Percentiles rank a stretch among this genome's conserved stretches.
These are phyloP conservation scores for Upupa epops DNA, from an alignment of 2,113 vertebrate species.

Conservation along the genomic window DNA sequence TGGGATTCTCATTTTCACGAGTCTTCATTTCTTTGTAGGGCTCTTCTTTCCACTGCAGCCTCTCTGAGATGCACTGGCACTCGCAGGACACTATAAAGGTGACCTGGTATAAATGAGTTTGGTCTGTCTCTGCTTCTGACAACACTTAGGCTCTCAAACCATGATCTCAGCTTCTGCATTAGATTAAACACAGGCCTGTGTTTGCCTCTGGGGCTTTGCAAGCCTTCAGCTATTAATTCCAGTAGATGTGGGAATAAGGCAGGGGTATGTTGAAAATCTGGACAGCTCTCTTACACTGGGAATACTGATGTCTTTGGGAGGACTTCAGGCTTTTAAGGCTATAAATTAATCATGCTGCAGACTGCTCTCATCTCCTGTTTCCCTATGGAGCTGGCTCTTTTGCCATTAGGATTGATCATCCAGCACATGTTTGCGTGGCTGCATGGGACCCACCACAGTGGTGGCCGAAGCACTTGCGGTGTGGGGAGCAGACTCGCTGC, in stretches of 20 bases:
- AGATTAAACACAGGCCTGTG: conserved; percentile 5
- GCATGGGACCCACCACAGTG: not conserved
- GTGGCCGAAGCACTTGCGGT: not conserved
- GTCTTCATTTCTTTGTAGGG: not conserved
- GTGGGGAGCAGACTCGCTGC: not conserved
- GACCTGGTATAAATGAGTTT: not conserved
- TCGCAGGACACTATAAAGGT: not conserved
- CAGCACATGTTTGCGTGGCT: not conserved
- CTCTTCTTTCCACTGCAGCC: not conserved
- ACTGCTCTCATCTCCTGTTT: conserved; percentile 41
- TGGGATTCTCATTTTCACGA: conserved; percentile 2
- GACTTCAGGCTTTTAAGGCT: conserved; percentile 35
- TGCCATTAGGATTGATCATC: not conserved
- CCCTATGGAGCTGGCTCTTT: not conserved
- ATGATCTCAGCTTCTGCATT: conserved; percentile 24
- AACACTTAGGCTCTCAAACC: not conserved
- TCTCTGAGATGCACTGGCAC: not conserved
- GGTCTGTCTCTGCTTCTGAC: conserved; percentile 28
- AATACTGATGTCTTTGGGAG: conserved; percentile 28
- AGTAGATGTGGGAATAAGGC: conserved; percentile 8
- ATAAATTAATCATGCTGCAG: conserved; percentile 45
- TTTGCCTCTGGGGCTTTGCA: conserved; percentile 5
- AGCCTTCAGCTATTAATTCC: conserved; percentile 24
- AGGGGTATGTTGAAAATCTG: conserved; percentile 25
- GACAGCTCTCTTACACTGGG: not conserved